Base-by-base conservation (phyloP, 2,113 vertebrate genomes). In the Passer montanus region DNA sequence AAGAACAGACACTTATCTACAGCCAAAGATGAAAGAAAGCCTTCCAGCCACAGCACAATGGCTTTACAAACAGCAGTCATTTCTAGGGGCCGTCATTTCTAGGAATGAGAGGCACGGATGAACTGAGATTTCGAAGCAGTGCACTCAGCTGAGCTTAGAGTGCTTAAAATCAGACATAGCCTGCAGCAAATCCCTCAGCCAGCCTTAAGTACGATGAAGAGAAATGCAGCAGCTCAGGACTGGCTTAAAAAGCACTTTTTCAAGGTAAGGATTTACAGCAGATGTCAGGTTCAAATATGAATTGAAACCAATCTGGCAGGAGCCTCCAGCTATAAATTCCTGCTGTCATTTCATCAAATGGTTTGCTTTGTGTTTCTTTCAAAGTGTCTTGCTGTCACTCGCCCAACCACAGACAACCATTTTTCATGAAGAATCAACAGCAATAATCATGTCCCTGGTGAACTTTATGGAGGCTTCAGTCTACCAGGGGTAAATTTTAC, bases 261-360 rank as follows among this genome's bases (percentile, higher is more conserved):
- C 30, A 83, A 96, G 87, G 91, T 88, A 94, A 83, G 35, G 17
- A 83, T 89, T 91, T 95, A 82, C 35, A 85, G 63, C 39, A 77
- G 46, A 93, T 50, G 59, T 94, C 92, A 77, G 46, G 78, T 87
- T 95, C 68, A 85, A 91, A 88, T 95, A 87, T 88, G 64, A 93
- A 72, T 84, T 84, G 85, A 96, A 90, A 94, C 68, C 75, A 78
- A 75, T 89, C 69, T 86, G 88, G 92, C 86, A 88, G 43, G 16
- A 94, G 86, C 86, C 63, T 94, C 83, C 64, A 90, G 95, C 85
- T 79, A 85, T 60, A 90, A 88, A 95, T 95, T 95, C 85, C 72
- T 83, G 21, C 35, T 76, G 62, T 73, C 75, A 52, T 88, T 92
- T 93, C 50, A 66, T 83, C 79, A 56, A 91, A 82, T 43, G 39